Evolutionary conservation across 2,888 invertebrate species (phyloP).

Genomic region (Onthophagus sagittarius): DNA sequence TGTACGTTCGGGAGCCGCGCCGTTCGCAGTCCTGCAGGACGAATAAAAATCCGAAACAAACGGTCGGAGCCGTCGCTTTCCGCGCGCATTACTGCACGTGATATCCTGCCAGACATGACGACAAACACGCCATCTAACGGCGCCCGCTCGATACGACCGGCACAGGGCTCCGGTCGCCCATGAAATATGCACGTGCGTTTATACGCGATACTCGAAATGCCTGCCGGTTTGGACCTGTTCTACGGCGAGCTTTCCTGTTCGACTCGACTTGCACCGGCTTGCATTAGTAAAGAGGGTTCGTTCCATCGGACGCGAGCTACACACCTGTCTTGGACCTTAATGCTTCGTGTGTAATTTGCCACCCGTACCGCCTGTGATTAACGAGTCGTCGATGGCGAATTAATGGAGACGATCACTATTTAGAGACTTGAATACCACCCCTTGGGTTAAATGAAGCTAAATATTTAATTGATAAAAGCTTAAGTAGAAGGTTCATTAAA

Average conservation of each 20-base stretch:
- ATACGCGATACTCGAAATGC: neutral
- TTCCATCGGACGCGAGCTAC: neutral
- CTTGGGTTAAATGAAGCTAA: neutral
- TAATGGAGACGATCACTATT: neutral
- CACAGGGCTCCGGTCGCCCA: neutral
- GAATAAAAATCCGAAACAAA: conserved; percentile 13
- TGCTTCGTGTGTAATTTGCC: neutral
- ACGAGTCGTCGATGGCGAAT: neutral
- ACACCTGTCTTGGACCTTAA: neutral
- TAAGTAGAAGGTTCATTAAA: too few relatives aligned
- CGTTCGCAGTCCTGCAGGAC: neutral
- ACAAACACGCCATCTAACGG: conserved; percentile 8
- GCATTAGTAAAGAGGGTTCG: neutral
- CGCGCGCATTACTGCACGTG: conserved; percentile 11
- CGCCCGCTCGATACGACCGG: neutral
- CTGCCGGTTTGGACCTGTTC: neutral
- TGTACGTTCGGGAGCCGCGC: neutral
- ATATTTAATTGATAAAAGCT: neutral
- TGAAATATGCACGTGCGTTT: neutral
- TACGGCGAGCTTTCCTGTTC: neutral
- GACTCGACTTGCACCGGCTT: neutral
- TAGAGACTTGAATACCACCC: neutral
- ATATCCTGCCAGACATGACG: conserved; percentile 9
- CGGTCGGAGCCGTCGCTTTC: conserved; percentile 2
- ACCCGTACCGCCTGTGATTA: neutral